Evolutionary conservation across 2,888 invertebrate genomes (phyloP), one percentile per base, ranked within the genome.

Genomic region (Eilema sororculum): DNA sequence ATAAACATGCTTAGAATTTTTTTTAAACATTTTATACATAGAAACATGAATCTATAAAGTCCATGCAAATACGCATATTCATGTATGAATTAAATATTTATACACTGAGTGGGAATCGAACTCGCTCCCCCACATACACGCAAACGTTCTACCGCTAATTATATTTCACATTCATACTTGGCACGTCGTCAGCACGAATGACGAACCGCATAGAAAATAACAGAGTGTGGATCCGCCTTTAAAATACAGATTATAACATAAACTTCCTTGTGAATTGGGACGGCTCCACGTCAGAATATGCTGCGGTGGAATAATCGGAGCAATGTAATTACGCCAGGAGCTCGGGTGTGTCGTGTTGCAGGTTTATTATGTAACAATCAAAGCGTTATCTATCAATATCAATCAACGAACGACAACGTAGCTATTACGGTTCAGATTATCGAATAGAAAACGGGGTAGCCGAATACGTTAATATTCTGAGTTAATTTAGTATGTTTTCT

Each of bases 311-410:
- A 78, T 80, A 73, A 82, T 72, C 72, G 67, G 24, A 41, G 22
- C 67, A 56, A 76, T 75, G 74, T 82, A 78, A 80, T 82, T 80
- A 74, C 65, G 58, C 62, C 56, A 58, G 65, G 58, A 68, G 73
- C 25, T 65, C 69, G 61, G 13, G 46, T 65, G 69, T 67, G 69
- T 72, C 30, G 41, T 63, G 57, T 73, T 66, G 67, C 61, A 24
- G 65, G 46, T 59, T 60, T 64, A 56, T 66, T 66, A 77, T 68
- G 63, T 62, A 64, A 58, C 68, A 69, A 77, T 79, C 70, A 73
- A 72, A 69, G 71, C 69, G 67, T 72, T 67, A 76, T 82, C 75
- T 78, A 33, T 33, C 16, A 28, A 57, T 10, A 58, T 37, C 3
- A 2, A 25, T 20, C 37, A 37, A 66, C 3, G 24, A 37, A 37